Percentiles rank a stretch among this genome's conserved stretches.
Evolutionary conservation across 2,888 invertebrate species (phyloP).

Genomic region (Ormia ochracea): DNA sequence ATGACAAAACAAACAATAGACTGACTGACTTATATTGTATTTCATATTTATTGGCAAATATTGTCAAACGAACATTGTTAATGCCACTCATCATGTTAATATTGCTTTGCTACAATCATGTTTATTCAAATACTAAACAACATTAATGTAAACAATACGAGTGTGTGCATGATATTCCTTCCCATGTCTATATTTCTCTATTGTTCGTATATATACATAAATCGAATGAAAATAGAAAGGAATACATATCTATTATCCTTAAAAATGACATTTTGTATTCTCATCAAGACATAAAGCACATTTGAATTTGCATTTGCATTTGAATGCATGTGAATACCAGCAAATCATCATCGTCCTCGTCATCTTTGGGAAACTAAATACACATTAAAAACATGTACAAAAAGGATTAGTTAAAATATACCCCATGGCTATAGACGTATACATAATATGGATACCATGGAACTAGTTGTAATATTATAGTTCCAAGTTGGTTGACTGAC

Average conservation of each 20-base stretch:
- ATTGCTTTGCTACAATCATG: slow-evolving; percentile 13
- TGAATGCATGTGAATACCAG: background rate
- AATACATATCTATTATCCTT: background rate
- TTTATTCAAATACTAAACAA: slow-evolving; percentile 37
- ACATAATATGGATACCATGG: background rate
- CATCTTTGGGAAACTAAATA: slow-evolving; percentile 29
- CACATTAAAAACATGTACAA: slow-evolving; percentile 47
- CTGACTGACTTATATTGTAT: background rate
- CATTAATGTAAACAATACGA: slow-evolving; percentile 37
- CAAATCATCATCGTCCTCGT: slow-evolving; percentile 31
- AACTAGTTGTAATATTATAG: slow-evolving; percentile 14
- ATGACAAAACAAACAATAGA: slow-evolving; percentile 19
- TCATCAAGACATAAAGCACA: background rate
- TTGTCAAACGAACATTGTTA: slow-evolving; percentile 41
- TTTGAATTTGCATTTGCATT: background rate
- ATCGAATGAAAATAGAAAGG: background rate
- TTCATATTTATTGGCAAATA: slow-evolving; percentile 38
- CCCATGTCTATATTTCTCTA: background rate
- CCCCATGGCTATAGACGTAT: slow-evolving; percentile 46
- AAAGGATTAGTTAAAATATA: slow-evolving; percentile 54
- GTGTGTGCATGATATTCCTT: background rate
- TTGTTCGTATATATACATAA: background rate
- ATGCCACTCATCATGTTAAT: slow-evolving; percentile 28
- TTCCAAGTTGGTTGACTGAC: slow-evolving; percentile 18
- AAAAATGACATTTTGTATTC: background rate